Evolutionary conservation across 2,888 invertebrate species (phyloP).

Genomic region (Ormyrus nitidulus): DNA sequence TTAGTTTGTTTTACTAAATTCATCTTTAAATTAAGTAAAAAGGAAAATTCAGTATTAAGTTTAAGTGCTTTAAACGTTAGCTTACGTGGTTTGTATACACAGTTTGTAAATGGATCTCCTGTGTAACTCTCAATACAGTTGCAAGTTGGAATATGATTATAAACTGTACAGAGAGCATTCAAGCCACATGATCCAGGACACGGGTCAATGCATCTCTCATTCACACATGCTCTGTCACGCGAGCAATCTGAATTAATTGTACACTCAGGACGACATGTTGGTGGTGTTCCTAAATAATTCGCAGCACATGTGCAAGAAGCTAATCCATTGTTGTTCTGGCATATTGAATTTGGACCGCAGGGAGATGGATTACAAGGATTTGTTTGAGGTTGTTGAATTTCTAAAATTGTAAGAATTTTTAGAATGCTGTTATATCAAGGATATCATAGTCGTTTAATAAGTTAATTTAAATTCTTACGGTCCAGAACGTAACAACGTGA

Average conservation of each 20-base stretch:
- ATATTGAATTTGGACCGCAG: constrained; percentile 88
- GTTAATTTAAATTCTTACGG: not conserved
- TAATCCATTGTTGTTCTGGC: constrained; percentile 81
- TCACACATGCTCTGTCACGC: constrained; percentile 84
- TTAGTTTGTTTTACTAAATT: constrained; percentile 2
- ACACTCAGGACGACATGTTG: constrained; percentile 79
- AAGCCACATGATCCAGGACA: constrained; percentile 86
- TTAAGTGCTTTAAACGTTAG: not conserved
- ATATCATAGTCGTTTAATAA: not conserved
- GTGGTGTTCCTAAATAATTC: constrained; percentile 75
- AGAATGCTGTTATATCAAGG: not conserved
- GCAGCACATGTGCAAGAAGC: constrained; percentile 72
- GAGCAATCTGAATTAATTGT: constrained; percentile 78
- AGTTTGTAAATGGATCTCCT: constrained; percentile 76
- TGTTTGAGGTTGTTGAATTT: constrained; percentile 73
- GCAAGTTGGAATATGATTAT: constrained; percentile 77
- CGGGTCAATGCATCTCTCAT: constrained; percentile 86
- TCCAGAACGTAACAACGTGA: constrained; percentile 54
- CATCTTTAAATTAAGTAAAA: not conserved
- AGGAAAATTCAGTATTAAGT: no score
- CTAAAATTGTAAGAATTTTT: not conserved
- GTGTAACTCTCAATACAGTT: constrained; percentile 80
- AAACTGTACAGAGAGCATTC: constrained; percentile 82
- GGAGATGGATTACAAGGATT: constrained; percentile 70
- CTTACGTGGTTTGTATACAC: constrained; percentile 58